Conservation (phyloP, 2,888 invertebrate species). For the Tryphoninae sp. region DNA sequence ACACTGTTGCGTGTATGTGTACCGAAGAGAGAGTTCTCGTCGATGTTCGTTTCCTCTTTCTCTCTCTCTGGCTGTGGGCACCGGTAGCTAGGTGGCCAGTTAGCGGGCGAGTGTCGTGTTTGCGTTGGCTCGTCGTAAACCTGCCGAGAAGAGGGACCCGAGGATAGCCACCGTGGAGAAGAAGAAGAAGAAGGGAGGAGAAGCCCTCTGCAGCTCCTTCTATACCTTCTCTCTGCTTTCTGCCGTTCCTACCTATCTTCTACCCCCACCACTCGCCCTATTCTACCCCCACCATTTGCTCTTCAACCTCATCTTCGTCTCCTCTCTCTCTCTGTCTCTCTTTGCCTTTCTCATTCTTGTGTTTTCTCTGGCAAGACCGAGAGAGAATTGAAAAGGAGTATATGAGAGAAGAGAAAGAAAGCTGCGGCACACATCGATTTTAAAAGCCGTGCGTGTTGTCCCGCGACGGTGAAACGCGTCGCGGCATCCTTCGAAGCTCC, state of each 20-base stretch:
- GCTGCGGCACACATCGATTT: slow-evolving; percentile 41
- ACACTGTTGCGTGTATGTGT: slow-evolving; percentile 31
- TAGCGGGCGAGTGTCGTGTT: slow-evolving; percentile 77
- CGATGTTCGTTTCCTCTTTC: slow-evolving; percentile 21
- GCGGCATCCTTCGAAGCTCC: slow-evolving; percentile 32
- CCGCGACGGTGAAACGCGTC: slow-evolving; percentile 40
- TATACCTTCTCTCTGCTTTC: slow-evolving; percentile 36
- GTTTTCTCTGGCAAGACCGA: slow-evolving; percentile 19
- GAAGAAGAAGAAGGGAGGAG: slow-evolving; percentile 29
- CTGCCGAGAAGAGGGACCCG: slow-evolving; percentile 70
- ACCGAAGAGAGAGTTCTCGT: slow-evolving; percentile 23
- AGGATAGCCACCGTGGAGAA: slow-evolving; percentile 68
- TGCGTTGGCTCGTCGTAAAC: slow-evolving; percentile 78
- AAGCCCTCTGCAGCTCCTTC: slow-evolving; percentile 46
- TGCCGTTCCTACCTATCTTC: slow-evolving; percentile 40
- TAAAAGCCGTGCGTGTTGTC: slow-evolving; percentile 37
- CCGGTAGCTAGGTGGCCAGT: slow-evolving; percentile 79
- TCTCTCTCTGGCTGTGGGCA: slow-evolving; percentile 62
- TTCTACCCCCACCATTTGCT: slow-evolving; percentile 26
- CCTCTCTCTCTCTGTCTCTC: slow-evolving; percentile 36
- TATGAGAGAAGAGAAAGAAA: slow-evolving; percentile 20
- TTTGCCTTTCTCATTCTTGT: slow-evolving; percentile 38
- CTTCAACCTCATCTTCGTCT: slow-evolving; percentile 54
- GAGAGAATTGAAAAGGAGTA: slow-evolving; percentile 6
- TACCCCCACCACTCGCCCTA: slow-evolving; percentile 11